These are phyloP conservation scores for Guaruba guarouba DNA, from an alignment of 2,113 vertebrate species.

Conservation along the genomic window DNA sequence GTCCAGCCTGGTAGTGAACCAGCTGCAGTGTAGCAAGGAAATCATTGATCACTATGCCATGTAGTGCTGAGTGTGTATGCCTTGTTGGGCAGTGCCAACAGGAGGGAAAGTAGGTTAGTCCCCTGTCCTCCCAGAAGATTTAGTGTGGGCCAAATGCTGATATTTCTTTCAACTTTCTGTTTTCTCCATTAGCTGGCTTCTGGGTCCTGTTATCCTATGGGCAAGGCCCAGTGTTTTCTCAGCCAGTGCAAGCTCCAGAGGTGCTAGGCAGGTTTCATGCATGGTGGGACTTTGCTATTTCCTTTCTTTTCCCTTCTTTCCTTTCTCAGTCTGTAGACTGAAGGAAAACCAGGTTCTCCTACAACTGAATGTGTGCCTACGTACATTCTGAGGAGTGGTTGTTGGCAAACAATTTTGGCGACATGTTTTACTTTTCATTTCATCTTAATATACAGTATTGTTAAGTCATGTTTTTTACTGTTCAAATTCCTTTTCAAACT, in stretches of 20 bases:
- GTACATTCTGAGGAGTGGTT: neutral
- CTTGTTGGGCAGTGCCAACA: fast-evolving
- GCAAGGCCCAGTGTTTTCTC: neutral
- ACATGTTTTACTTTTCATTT: neutral
- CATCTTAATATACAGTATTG: neutral
- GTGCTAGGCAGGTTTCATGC: neutral
- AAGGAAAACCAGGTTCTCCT: neutral
- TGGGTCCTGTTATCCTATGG: neutral
- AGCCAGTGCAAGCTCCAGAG: neutral
- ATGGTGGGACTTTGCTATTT: neutral
- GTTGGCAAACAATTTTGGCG: neutral
- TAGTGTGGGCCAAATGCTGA: neutral
- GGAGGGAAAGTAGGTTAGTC: neutral
- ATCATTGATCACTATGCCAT: neutral
- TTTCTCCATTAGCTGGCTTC: neutral
- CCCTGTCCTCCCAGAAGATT: neutral
- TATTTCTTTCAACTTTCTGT: neutral
- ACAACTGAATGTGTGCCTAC: neutral
- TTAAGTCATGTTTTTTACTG: neutral
- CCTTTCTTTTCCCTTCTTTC: neutral
- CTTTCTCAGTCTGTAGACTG: neutral
- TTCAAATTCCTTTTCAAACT: neutral
- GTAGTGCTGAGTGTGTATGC: fast-evolving
- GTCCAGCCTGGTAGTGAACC: neutral
- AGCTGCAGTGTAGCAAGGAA: neutral